phyloP scores from a whole-genome alignment of 2,888 invertebrate species.

The Nomada fabriciana region DNA sequence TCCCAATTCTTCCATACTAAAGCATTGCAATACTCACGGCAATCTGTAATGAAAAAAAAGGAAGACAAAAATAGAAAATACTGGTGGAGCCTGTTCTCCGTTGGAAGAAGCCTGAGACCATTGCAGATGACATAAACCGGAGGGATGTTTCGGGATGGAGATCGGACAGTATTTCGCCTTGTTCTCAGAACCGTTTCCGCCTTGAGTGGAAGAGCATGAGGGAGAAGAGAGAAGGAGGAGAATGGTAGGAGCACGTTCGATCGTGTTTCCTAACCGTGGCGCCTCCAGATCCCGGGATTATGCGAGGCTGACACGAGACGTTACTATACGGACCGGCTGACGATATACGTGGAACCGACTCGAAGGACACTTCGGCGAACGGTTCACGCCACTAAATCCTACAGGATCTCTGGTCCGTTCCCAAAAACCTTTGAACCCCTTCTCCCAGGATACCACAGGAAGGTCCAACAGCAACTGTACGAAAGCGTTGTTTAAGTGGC shows the following conservation, averaged over 20 bases:
- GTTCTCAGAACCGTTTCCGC: constrained; percentile 64
- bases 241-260: constrained; percentile 70
- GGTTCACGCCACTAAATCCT: constrained; percentile 77
- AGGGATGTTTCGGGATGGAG: constrained; percentile 52
- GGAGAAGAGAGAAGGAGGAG: constrained; percentile 33
- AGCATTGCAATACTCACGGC: constrained; percentile 40
- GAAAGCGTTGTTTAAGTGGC: constrained; percentile 73
- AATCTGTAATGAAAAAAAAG: constrained; percentile 4
- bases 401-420: constrained; percentile 68
- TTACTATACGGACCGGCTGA: constrained; percentile 68
- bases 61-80: constrained; percentile 2
- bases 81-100: constrained; percentile 19
- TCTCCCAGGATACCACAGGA: constrained; percentile 48
- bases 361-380: constrained; percentile 69
- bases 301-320: constrained; percentile 78
- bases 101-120: constrained; percentile 46
- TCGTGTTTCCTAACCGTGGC: constrained; percentile 80
- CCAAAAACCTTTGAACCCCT: constrained; percentile 69
- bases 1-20: constrained; percentile 21
- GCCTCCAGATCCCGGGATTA: constrained; percentile 80
- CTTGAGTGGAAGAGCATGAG: constrained; percentile 48
- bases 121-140: constrained; percentile 58
- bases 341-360: constrained; percentile 64
- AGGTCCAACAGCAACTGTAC: constrained; percentile 52
- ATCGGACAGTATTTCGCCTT: constrained; percentile 64